phyloP scores from a whole-genome alignment of 2,888 invertebrate species.

The Chouioia cunea region DNA sequence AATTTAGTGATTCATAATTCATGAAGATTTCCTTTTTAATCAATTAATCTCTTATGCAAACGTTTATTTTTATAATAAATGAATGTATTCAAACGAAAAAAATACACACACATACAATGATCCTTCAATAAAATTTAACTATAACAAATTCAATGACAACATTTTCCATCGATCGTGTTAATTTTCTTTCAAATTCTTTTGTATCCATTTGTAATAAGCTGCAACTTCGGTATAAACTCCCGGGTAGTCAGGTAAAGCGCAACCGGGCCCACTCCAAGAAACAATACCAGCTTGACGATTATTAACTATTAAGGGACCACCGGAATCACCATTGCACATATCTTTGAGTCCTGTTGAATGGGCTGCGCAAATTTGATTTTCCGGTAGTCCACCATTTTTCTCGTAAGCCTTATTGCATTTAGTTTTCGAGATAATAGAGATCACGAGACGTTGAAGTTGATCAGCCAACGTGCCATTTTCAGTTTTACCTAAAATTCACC shows the following conservation, averaged over 20 bases:
- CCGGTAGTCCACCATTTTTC: slow-evolving; percentile 68
- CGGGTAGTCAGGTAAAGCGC: slow-evolving; percentile 68
- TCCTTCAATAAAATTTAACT: no score
- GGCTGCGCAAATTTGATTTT: slow-evolving; percentile 75
- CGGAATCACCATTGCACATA: slow-evolving; percentile 60
- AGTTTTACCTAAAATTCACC: slow-evolving; percentile 15
- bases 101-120: no score
- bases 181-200: neutral
- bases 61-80: neutral
- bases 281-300: slow-evolving; percentile 56
- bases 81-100: neutral
- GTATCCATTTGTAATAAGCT: slow-evolving; percentile 67
- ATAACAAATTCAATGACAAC: no score
- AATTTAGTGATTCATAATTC: no score
- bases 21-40: no score
- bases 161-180: no score
- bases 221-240: slow-evolving; percentile 71
- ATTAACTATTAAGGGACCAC: slow-evolving; percentile 55
- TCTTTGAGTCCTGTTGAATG: slow-evolving; percentile 70
- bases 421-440: slow-evolving; percentile 71
- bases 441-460: slow-evolving; percentile 71
- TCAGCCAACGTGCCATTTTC: slow-evolving; percentile 16
- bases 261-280: slow-evolving; percentile 70
- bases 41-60: neutral
- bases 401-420: slow-evolving; percentile 70